Percentiles rank a stretch among this genome's conserved stretches.
These are phyloP conservation scores for Anthophora plumipes DNA, from an alignment of 2,888 invertebrate genomes.

Conservation along the genomic window DNA sequence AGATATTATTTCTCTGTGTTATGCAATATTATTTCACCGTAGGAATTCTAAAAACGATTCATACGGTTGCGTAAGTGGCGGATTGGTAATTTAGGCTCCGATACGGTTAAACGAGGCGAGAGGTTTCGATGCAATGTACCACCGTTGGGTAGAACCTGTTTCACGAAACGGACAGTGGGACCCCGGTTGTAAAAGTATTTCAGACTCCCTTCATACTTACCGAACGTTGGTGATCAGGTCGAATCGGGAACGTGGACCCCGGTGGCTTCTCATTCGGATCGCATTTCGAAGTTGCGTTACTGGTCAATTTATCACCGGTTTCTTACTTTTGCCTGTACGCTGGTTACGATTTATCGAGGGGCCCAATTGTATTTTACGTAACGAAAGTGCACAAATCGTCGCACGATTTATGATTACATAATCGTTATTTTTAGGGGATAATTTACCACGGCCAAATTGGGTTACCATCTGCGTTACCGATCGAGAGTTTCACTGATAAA, in stretches of 20 bases:
- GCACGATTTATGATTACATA: constrained; percentile 50
- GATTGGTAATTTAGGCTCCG: constrained; percentile 13
- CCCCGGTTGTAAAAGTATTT: constrained; percentile 29
- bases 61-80: constrained; percentile 15
- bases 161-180: constrained; percentile 23
- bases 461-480: constrained; percentile 10
- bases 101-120: neutral
- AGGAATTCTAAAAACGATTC: constrained; percentile 9
- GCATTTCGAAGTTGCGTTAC: constrained; percentile 53
- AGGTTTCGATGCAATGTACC: constrained; percentile 19
- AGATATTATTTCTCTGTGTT: too few species aligned
- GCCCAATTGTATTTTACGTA: constrained; percentile 41
- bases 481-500: neutral
- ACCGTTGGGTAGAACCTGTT: constrained; percentile 27
- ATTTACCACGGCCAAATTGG: constrained; percentile 41
- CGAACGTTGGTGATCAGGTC: constrained; percentile 21
- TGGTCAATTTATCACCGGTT: constrained; percentile 53
- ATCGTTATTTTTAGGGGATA: constrained; percentile 44
- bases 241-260: neutral
- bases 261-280: constrained; percentile 48
- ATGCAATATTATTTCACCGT: neutral
- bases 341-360: constrained; percentile 45
- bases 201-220: constrained; percentile 20
- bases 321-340: constrained; percentile 30
- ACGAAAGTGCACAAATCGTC: constrained; percentile 36